These are phyloP conservation scores for Ciconia boyciana DNA, from an alignment of 2,113 vertebrate genomes.

Conservation along the genomic window DNA sequence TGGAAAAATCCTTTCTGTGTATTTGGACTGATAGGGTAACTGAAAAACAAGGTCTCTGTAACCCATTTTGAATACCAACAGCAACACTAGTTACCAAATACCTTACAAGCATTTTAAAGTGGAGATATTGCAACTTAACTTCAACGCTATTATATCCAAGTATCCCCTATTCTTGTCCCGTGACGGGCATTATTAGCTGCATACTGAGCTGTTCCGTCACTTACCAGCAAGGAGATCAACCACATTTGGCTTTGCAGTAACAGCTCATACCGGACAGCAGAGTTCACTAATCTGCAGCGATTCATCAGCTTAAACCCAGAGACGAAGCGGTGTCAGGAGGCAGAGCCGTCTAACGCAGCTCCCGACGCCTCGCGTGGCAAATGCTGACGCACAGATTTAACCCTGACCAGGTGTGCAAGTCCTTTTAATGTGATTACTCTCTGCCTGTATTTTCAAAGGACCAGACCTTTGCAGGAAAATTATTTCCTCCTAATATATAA, in stretches of 20 bases:
- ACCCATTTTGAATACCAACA: not conserved
- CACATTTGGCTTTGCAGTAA: rapidly evolving
- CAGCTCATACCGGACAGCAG: not conserved
- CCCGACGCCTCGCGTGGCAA: rapidly evolving
- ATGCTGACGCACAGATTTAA: rapidly evolving
- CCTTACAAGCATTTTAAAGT: not conserved
- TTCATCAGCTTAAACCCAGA: not conserved
- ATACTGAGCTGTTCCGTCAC: not conserved
- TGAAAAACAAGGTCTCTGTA: not conserved
- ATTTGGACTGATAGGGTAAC: not conserved
- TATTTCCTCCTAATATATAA: not conserved
- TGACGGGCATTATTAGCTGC: not conserved
- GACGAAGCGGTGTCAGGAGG: rapidly evolving
- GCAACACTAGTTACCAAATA: not conserved
- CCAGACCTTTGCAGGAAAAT: not conserved
- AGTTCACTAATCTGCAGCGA: not conserved
- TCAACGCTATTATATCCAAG: too few relatives aligned
- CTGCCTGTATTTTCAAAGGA: not conserved
- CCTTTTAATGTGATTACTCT: not conserved
- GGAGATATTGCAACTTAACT: not conserved
- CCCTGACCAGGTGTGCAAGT: not conserved
- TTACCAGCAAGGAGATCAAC: not conserved
- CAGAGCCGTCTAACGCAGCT: not conserved
- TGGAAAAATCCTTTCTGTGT: not conserved
- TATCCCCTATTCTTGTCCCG: not conserved